phyloP scores from a whole-genome alignment of 2,113 vertebrate species.

The Anseranas semipalmata region DNA sequence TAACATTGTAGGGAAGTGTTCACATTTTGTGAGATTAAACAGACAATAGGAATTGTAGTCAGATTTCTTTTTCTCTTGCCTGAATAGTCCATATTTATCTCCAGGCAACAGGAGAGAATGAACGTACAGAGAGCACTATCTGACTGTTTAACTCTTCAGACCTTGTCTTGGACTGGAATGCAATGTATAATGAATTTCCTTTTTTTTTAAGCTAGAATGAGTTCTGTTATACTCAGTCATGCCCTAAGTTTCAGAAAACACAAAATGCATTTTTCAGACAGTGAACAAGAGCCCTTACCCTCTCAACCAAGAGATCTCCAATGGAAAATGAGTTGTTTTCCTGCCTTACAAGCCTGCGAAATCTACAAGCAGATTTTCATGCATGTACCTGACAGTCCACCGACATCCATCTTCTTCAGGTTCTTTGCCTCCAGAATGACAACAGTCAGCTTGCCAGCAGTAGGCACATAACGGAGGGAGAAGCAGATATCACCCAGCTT shows the following conservation, averaged over 20 bases:
- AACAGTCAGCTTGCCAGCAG: constrained; percentile 96
- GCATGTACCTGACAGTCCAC: constrained; percentile 92
- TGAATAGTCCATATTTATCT: constrained; percentile 41
- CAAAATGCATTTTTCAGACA: background rate
- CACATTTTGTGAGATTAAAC: constrained; percentile 51
- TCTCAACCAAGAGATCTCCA: background rate
- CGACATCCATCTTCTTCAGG: constrained; percentile 99
- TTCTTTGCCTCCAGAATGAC: constrained; percentile 98
- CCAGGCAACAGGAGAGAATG: constrained; percentile 32
- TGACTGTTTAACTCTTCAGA: constrained; percentile 31
- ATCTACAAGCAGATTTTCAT: constrained; percentile 2
- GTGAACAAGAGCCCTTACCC: background rate
- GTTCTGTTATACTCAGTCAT: background rate
- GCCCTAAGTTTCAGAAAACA: constrained; percentile 18
- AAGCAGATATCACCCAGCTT: constrained; percentile 98
- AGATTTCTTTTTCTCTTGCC: background rate
- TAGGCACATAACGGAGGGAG: constrained; percentile 97
- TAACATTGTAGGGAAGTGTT: constrained; percentile 21
- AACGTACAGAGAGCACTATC: background rate
- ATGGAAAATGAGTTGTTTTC: background rate
- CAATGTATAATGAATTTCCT: background rate
- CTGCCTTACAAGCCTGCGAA: background rate
- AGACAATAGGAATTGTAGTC: constrained; percentile 14
- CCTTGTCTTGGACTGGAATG: background rate
- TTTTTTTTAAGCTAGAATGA: background rate